Percentiles rank a stretch among this genome's conserved stretches.
phyloP scores from a whole-genome alignment of 2,888 invertebrate species.

The Synanthedon formicaeformis region DNA sequence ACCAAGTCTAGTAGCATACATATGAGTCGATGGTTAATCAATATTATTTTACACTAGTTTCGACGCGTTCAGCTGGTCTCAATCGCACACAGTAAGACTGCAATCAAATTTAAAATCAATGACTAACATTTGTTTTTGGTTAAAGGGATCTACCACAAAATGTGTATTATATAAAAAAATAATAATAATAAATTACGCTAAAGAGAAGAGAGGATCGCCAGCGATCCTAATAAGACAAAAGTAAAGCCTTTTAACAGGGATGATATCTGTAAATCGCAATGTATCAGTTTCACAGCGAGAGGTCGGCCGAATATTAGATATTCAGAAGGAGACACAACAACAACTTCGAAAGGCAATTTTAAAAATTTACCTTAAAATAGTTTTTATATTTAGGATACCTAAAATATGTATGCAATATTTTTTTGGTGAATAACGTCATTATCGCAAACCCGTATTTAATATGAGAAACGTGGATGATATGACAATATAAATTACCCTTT shows the following conservation, averaged over 20 bases:
- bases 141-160: conserved; percentile 44
- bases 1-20: too few relatives aligned
- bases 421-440: conserved; percentile 69
- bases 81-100: background rate
- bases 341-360: conserved; percentile 64
- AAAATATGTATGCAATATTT: conserved; percentile 61
- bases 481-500: conserved; percentile 72
- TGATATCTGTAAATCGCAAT: conserved; percentile 34
- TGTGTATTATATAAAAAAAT: conserved; percentile 48
- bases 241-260: conserved; percentile 50
- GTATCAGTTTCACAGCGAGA: conserved; percentile 37
- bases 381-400: conserved; percentile 52
- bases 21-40: too few relatives aligned
- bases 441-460: conserved; percentile 71
- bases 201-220: conserved; percentile 65
- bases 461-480: conserved; percentile 72
- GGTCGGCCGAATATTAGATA: conserved; percentile 59
- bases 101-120: conserved; percentile 19
- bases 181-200: conserved; percentile 39
- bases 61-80: too few relatives aligned
- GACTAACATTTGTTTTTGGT: conserved; percentile 39
- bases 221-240: conserved; percentile 52
- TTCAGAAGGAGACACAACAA: conserved; percentile 59
- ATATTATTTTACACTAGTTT: too few relatives aligned
- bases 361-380: conserved; percentile 64